These are phyloP conservation scores for Cephalotes varians DNA, from an alignment of 2,888 invertebrate species.

Conservation along the genomic window DNA sequence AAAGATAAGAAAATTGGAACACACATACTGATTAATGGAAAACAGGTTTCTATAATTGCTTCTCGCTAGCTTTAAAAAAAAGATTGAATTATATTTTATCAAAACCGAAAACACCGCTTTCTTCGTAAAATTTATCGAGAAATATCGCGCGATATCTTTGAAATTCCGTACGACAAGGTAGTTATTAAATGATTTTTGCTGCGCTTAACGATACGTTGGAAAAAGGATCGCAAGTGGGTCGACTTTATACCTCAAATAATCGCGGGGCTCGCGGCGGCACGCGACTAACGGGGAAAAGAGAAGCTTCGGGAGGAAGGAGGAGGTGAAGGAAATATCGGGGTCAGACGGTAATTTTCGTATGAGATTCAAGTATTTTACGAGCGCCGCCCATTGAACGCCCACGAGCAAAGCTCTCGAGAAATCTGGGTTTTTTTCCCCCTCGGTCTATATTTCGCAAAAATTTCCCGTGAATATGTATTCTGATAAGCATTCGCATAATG, in stretches of 20 bases:
- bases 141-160: neutral
- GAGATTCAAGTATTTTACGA: conserved; percentile 64
- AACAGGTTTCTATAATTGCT: neutral
- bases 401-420: conserved; percentile 21
- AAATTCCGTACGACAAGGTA: neutral
- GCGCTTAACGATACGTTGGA: conserved; percentile 28
- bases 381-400: conserved; percentile 60
- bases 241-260: conserved; percentile 67
- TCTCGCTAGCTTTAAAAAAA: neutral
- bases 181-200: conserved; percentile 32
- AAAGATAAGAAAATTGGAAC: neutral
- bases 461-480: conserved; percentile 63
- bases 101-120: neutral
- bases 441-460: conserved; percentile 54
- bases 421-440: conserved; percentile 24
- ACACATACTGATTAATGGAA: neutral
- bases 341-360: conserved; percentile 63
- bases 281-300: conserved; percentile 48
- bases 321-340: conserved; percentile 47
- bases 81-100: neutral
- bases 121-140: neutral
- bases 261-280: conserved; percentile 56
- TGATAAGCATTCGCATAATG: conserved; percentile 68
- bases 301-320: neutral
- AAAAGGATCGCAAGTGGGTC: conserved; percentile 64